Percentiles rank a stretch among this genome's conserved stretches.
Evolutionary conservation across 2,888 invertebrate species (phyloP).

Genomic region (Xanthia icteritia): DNA sequence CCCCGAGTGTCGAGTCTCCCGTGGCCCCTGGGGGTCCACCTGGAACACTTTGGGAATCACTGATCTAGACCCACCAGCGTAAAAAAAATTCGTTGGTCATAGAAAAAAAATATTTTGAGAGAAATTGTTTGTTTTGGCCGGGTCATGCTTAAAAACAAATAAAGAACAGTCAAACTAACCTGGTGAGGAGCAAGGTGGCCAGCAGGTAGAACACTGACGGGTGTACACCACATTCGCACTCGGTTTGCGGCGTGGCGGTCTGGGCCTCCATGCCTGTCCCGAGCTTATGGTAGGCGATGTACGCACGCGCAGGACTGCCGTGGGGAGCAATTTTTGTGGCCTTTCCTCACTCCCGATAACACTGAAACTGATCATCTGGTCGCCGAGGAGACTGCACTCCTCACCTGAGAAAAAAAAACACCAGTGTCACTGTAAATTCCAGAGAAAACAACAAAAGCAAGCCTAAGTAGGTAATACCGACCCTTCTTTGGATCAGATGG

Average conservation of each 20-base stretch:
- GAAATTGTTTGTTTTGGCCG: neutral
- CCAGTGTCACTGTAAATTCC: neutral
- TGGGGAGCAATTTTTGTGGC: conserved; percentile 89
- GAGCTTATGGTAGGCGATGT: conserved; percentile 92
- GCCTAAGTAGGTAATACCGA: neutral
- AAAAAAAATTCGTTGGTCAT: neutral
- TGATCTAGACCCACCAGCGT: neutral
- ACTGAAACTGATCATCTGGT: conserved; percentile 87
- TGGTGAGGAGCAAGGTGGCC: conserved; percentile 90
- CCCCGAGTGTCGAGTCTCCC: too few relatives aligned
- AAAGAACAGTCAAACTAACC: conserved; percentile 73
- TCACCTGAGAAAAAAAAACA: conserved; percentile 73
- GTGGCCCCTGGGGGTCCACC: too few relatives aligned
- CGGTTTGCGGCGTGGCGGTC: conserved; percentile 87
- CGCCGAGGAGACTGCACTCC: conserved; percentile 80
- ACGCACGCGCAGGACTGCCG: conserved; percentile 89
- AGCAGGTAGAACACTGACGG: conserved; percentile 92
- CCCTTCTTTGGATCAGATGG: conserved; percentile 6
- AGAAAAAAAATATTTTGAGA: neutral
- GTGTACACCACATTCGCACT: conserved; percentile 92
- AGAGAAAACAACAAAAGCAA: neutral
- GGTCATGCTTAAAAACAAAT: neutral
- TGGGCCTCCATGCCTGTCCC: conserved; percentile 90
- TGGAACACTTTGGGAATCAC: too few relatives aligned
- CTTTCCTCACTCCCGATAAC: conserved; percentile 77